phyloP scores from a whole-genome alignment of 2,888 invertebrate genomes.

The Leptopilina drosophilae region DNA sequence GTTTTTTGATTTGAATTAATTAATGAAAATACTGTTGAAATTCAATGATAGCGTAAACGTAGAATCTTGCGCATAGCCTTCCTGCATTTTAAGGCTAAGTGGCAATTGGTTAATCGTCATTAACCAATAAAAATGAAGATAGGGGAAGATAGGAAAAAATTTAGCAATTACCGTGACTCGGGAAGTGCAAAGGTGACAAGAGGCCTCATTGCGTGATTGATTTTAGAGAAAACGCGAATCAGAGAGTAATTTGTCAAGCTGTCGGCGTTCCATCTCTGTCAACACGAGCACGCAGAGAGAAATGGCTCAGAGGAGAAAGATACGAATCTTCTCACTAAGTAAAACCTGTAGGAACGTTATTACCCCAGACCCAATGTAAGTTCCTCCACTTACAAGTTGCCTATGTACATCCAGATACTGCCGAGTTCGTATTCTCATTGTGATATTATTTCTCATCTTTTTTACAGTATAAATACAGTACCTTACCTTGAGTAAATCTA shows the following conservation, averaged over 20 bases:
- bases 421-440: slow-evolving; percentile 28
- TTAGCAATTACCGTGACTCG: slow-evolving; percentile 6
- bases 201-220: slow-evolving; percentile 71
- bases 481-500: too few relatives aligned
- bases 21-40: too few relatives aligned
- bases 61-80: background rate
- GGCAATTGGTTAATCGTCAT: slow-evolving; percentile 9
- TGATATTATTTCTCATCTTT: background rate
- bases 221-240: slow-evolving; percentile 76
- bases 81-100: background rate
- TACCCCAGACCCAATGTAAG: slow-evolving; percentile 38
- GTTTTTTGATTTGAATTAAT: too few relatives aligned
- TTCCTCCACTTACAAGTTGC: slow-evolving; percentile 20
- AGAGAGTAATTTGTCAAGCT: slow-evolving; percentile 76
- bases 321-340: slow-evolving; percentile 56
- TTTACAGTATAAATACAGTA: too few relatives aligned
- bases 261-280: slow-evolving; percentile 69
- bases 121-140: too few relatives aligned
- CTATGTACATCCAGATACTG: slow-evolving; percentile 13
- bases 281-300: slow-evolving; percentile 53
- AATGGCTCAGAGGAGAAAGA: slow-evolving; percentile 49
- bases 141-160: slow-evolving; percentile 5
- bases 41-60: too few relatives aligned
- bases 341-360: slow-evolving; percentile 56
- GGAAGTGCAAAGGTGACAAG: slow-evolving; percentile 40